phyloP scores from a whole-genome alignment of 2,113 vertebrate genomes.

The Clupea harengus region DNA sequence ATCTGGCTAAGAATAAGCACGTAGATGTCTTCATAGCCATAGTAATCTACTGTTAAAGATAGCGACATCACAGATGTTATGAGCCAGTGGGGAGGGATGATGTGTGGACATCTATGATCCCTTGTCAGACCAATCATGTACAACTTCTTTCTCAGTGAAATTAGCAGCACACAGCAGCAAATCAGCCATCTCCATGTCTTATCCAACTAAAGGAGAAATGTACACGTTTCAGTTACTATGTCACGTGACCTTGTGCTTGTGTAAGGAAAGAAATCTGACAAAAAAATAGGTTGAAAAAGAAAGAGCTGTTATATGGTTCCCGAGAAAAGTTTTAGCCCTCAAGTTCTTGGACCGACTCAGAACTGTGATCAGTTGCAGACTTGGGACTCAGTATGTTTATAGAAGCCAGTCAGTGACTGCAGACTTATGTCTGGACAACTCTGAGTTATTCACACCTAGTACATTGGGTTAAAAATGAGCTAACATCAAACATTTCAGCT shows the following conservation, averaged over 20 bases:
- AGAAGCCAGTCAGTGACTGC: background rate
- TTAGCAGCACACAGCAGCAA: background rate
- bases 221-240: background rate
- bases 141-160: background rate
- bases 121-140: background rate
- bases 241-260: constrained; percentile 40
- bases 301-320: constrained; percentile 13
- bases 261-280: constrained; percentile 37
- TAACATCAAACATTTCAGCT: constrained; percentile 1
- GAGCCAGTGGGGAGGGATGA: background rate
- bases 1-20: background rate
- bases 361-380: constrained; percentile 30
- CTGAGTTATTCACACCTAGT: background rate
- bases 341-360: background rate
- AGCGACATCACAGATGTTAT: background rate
- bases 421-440: background rate
- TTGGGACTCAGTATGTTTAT: constrained; percentile 22
- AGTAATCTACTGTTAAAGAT: background rate
- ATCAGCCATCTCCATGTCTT: background rate
- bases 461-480: background rate
- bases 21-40: background rate
- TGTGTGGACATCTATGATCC: background rate
- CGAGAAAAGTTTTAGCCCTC: constrained; percentile 2
- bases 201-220: background rate
- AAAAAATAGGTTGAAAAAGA: background rate